Evolutionary conservation across 2,113 vertebrate genomes (phyloP).

Genomic region (Megaceryle maxima): DNA sequence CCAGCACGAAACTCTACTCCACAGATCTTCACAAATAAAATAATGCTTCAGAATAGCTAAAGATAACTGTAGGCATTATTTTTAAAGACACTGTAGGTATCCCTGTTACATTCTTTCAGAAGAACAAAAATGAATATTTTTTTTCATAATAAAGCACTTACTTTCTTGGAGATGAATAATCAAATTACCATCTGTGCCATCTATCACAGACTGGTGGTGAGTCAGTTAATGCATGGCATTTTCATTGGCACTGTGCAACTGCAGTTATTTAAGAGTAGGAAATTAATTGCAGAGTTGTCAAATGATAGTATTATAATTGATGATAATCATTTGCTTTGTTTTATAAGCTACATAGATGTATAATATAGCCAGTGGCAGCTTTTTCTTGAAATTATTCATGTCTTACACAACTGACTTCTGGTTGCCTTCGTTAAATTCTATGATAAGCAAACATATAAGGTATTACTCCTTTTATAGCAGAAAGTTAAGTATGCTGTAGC

Average conservation of each 20-base stretch:
- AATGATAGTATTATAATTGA: slow-evolving; percentile 84
- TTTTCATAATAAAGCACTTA: slow-evolving; percentile 26
- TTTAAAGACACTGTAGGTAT: not conserved
- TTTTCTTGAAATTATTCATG: slow-evolving; percentile 63
- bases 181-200: slow-evolving; percentile 54
- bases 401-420: slow-evolving; percentile 33
- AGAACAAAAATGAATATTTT: not conserved
- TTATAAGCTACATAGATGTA: slow-evolving; percentile 64
- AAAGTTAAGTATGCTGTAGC: slow-evolving; percentile 49
- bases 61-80: not conserved
- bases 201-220: slow-evolving; percentile 74
- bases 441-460: slow-evolving; percentile 6
- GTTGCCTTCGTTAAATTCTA: slow-evolving; percentile 19
- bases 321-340: slow-evolving; percentile 81
- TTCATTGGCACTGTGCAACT: slow-evolving; percentile 66
- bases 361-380: slow-evolving; percentile 13
- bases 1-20: not conserved
- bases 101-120: not conserved
- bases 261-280: slow-evolving; percentile 78
- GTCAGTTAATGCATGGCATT: slow-evolving; percentile 74
- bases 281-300: slow-evolving; percentile 82
- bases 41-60: not conserved
- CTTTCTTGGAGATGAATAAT: slow-evolving; percentile 56
- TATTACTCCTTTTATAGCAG: not conserved
- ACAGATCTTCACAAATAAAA: not conserved